Evolutionary conservation across 2,888 invertebrate genomes (phyloP).

Genomic region (Polia nebulosa): DNA sequence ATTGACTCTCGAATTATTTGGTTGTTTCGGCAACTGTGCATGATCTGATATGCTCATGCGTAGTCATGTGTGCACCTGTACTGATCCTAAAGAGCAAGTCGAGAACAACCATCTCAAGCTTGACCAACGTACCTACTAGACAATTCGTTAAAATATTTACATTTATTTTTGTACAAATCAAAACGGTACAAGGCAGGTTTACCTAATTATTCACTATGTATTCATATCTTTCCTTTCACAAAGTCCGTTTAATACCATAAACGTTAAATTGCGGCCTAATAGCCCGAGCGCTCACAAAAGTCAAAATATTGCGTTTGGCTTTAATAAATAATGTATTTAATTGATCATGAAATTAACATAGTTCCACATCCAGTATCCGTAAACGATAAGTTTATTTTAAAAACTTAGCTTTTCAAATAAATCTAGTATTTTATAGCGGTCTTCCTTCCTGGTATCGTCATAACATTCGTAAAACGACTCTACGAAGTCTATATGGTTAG

Average conservation of each 20-base stretch:
- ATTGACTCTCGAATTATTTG: background rate
- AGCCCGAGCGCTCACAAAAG: constrained; percentile 33
- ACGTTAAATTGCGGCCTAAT: constrained; percentile 52
- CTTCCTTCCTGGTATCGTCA: constrained; percentile 19
- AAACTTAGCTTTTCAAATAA: constrained; percentile 57
- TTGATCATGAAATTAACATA: constrained; percentile 69
- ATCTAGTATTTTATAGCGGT: constrained; percentile 36
- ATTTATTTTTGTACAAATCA: constrained; percentile 12
- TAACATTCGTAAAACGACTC: constrained; percentile 19
- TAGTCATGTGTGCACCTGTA: constrained; percentile 10
- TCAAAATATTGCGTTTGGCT: constrained; percentile 43
- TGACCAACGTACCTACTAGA: background rate
- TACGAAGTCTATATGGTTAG: constrained; percentile 5
- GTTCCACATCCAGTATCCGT: constrained; percentile 63
- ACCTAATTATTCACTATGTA: constrained; percentile 28
- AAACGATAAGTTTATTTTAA: constrained; percentile 66
- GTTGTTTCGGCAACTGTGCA: background rate
- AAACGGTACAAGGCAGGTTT: constrained; percentile 22
- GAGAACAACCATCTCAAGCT: background rate
- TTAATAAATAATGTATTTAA: constrained; percentile 67
- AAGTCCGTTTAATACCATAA: constrained; percentile 29
- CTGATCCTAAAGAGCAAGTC: background rate
- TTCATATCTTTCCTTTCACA: constrained; percentile 30
- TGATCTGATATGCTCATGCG: background rate
- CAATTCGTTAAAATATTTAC: background rate